Percentiles rank a stretch among this genome's conserved stretches.
phyloP scores from a whole-genome alignment of 2,113 vertebrate genomes.

The Puma concolor region DNA sequence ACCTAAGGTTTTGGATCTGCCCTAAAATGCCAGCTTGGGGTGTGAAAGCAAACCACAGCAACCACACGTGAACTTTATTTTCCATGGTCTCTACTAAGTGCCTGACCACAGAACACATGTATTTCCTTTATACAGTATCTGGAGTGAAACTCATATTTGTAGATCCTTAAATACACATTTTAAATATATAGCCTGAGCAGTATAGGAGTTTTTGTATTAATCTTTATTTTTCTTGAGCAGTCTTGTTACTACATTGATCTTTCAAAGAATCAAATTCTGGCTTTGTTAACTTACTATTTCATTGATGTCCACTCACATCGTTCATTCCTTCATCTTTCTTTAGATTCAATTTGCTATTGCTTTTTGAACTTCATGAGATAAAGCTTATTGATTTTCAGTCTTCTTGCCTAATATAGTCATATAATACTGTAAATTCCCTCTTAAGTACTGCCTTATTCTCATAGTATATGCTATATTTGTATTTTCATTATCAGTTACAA shows the following conservation, averaged over 20 bases:
- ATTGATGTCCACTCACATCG: neutral
- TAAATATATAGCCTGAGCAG: neutral
- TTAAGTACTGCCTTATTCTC: neutral
- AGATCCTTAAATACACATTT: neutral
- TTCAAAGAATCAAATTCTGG: neutral
- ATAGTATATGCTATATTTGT: neutral
- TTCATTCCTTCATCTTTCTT: neutral
- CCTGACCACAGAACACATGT: neutral
- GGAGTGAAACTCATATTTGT: neutral
- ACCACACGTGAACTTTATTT: neutral
- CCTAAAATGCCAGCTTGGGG: neutral
- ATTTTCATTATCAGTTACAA: neutral
- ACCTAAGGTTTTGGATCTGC: neutral
- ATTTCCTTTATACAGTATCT: neutral
- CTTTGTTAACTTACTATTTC: neutral
- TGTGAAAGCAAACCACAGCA: neutral
- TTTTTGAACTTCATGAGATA: neutral
- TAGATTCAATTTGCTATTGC: neutral
- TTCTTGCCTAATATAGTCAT: neutral
- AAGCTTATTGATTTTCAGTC: neutral
- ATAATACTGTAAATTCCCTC: neutral
- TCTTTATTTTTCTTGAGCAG: neutral
- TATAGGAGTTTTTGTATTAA: neutral
- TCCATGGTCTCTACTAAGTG: neutral
- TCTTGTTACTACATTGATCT: neutral